Evolutionary conservation across 2,888 invertebrate genomes (phyloP).

Genomic region (Arge pagana): DNA sequence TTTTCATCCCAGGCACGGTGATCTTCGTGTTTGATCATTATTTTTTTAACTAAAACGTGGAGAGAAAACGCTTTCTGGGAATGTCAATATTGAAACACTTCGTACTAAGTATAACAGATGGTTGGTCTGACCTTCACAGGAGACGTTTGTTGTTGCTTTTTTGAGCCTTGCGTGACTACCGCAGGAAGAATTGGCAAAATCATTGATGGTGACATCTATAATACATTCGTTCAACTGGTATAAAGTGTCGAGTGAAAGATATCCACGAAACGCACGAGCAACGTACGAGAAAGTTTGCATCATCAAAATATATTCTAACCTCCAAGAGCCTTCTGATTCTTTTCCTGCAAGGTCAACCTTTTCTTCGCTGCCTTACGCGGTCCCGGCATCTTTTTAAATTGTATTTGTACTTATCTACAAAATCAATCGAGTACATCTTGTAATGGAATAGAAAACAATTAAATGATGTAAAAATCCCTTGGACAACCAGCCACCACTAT

Average conservation of each 20-base stretch:
- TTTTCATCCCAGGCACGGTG: conserved; percentile 62
- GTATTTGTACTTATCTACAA: conserved; percentile 45
- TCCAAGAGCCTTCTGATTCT: conserved; percentile 48
- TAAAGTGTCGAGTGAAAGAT: conserved; percentile 3
- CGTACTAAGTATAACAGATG: conserved; percentile 47
- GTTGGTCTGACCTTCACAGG: conserved; percentile 38
- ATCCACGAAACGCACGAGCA: not conserved
- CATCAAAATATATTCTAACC: conserved; percentile 42
- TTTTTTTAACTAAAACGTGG: conserved; percentile 40
- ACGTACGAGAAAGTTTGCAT: conserved; percentile 1
- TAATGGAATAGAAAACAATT: conserved; percentile 40
- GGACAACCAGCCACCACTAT: conserved; percentile 46
- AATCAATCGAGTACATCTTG: conserved; percentile 44
- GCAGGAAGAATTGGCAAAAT: conserved; percentile 65
- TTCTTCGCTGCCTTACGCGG: conserved; percentile 37
- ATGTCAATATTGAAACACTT: conserved; percentile 42
- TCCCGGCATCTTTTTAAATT: conserved; percentile 48
- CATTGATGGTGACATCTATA: conserved; percentile 69
- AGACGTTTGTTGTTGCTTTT: conserved; percentile 42
- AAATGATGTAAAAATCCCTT: conserved; percentile 34
- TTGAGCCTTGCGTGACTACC: conserved; percentile 49
- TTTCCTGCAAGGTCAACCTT: conserved; percentile 36
- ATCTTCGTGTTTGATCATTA: conserved; percentile 45
- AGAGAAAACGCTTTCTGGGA: not conserved
- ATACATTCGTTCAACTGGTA: conserved; percentile 32